Evolutionary conservation across 2,888 invertebrate species (phyloP), one percentile per base, ranked within the genome.

Genomic region (Trachelus iudaicus): DNA sequence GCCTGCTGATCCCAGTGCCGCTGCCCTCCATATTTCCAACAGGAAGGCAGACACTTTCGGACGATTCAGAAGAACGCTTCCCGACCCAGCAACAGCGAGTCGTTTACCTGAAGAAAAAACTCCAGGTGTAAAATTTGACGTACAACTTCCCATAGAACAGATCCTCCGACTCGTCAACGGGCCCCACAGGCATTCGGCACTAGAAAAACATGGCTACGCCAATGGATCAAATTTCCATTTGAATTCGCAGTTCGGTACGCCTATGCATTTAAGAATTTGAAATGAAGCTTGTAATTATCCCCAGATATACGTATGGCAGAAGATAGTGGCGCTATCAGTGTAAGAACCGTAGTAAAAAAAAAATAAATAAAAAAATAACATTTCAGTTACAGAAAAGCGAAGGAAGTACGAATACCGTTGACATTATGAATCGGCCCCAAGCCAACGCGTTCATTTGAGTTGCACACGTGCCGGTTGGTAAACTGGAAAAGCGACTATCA

Each of bases 1-100:
- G 93, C 92, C 93, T 93, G 92, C 90, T 89, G 80, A 91, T 90
- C 73, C 91, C 91, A 1, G 89, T 84, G 23, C 90, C 89, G 81
- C 87, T 88, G 78, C 87, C 86, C 83, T 91, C 91, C 91, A 91
- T 91, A 78, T 71, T 13, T 40, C 31, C 34, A 23, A 11, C 30
- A 13, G 71, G 71, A 33, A 23, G 71, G 12, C 71, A 71, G 74
- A 30, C 35, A 34, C 33, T 34, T n/a, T 30, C 13, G 6, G 30
- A 23, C 0, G n/a, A 33, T 23, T 35, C 74, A 15, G n/a, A 30
- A 80, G 79, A 68, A 69, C 77, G 79, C 56, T 56, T 56, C 56
- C 23, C 6, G 56, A 56, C 56, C 56, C 23, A 23, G 56, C 56
- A 56, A 9, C 56, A 23, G 77, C 69, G 79, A 79, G 69, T 73